Conservation (phyloP, 2,797 vertebrate species). For the Darevskia nairensis region DNA sequence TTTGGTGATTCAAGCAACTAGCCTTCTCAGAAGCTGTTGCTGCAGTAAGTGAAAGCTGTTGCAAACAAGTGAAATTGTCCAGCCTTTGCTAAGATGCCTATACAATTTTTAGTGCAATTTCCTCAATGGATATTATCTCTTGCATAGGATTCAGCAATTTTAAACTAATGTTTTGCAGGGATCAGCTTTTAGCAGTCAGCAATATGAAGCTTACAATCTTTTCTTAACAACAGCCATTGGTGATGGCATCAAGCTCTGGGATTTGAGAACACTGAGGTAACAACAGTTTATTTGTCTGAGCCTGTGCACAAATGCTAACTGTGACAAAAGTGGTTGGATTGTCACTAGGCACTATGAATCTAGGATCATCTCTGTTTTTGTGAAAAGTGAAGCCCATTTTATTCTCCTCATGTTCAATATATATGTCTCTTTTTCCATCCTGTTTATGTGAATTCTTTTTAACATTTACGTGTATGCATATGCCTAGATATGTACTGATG, state of each 20-base stretch:
- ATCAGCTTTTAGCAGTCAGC: conserved; percentile 84
- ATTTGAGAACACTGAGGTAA: conserved; percentile 89
- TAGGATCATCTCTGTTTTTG: background rate
- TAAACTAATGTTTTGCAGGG: conserved; percentile 78
- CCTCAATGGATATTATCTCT: background rate
- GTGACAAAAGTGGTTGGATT: background rate
- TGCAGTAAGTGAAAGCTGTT: background rate
- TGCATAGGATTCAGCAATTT: background rate
- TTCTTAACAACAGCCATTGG: conserved; percentile 87
- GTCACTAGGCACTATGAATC: background rate
- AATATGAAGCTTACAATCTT: conserved; percentile 85
- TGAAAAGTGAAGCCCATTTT: background rate
- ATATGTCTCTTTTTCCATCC: background rate
- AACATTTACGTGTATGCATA: background rate
- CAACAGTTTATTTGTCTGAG: conserved; percentile 32
- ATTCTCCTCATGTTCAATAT: background rate
- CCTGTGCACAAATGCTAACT: background rate
- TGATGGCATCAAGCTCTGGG: conserved; percentile 91
- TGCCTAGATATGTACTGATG: background rate
- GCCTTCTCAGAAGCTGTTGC: background rate
- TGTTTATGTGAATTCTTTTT: background rate
- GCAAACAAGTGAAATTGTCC: background rate
- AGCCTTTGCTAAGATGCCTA: background rate
- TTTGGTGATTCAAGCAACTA: background rate
- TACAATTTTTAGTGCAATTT: background rate